Base-by-base conservation (phyloP, 1,140 invertebrate genomes). In the Drepana arcuata region DNA sequence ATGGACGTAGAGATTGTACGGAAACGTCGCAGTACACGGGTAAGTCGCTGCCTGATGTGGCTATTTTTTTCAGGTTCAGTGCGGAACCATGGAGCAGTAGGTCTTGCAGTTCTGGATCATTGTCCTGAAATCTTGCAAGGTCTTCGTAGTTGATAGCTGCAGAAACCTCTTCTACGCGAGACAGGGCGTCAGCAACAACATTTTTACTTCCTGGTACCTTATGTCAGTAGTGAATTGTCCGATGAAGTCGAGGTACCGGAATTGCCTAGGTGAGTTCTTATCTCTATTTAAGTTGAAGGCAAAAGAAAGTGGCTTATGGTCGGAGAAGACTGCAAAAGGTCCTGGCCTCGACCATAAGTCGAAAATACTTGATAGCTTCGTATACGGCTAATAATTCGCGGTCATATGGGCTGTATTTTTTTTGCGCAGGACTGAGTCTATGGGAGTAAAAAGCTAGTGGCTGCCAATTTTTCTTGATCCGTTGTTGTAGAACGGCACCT, bases 211-310 rank as follows among this genome's bases (percentile, higher is more conserved):
- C 64, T 2, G 48, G 14, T 9, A 77, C 41, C 41, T 13, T 14
- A 78, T 57, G 23, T 80, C 63, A 0, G 68, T 78, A 0, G 69
- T 53, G 25, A 77, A 80, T 41, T 75, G 68, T 1, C 33, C 27
- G 5, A 84, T 75, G 25, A 50, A 72, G 32, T 66, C 62, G 1
- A 80, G 27, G n/a, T 78, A 54, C 7, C 51, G 32, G 2, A 43
- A 43, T 37, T 60, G 63, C 1, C 51, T 26, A 11, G 61, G 71
- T 5, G 67, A 65, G 26, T 31, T 46, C 21, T 63, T 54, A 9
- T 45, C 31, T 38, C 16, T 39, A 11, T 9, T 24, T 3, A 7
- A 28, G 1, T 26, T 24, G 5, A 45, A 35, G 2, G 34, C 34
- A 14, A 27, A 35, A 2, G 34, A 32, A 9, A 43, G 29, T 1